These are phyloP conservation scores for Chydorus sphaericus DNA, from an alignment of 2,888 invertebrate genomes.

Conservation along the genomic window DNA sequence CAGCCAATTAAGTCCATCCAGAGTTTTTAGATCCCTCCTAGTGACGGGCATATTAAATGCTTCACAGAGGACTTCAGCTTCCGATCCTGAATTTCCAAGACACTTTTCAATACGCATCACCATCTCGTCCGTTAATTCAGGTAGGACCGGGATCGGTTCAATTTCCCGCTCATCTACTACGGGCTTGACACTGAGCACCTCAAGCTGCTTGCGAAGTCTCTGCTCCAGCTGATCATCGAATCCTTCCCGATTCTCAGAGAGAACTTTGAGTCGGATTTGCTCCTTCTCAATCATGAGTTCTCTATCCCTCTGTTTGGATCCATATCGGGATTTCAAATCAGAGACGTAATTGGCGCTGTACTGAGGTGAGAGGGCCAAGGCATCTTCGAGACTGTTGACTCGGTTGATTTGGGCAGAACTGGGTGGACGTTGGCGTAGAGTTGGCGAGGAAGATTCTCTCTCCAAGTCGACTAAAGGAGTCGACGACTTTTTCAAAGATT, in stretches of 20 bases:
- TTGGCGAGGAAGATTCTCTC: neutral
- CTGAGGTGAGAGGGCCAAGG: neutral
- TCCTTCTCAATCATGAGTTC: neutral
- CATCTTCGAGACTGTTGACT: conserved; percentile 8
- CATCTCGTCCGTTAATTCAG: conserved; percentile 51
- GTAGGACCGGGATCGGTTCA: conserved; percentile 32
- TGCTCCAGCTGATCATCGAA: conserved; percentile 27
- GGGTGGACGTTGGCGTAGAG: too few species aligned
- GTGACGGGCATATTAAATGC: conserved; percentile 46
- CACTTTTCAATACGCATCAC: conserved; percentile 31
- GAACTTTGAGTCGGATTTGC: neutral
- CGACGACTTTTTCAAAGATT: neutral
- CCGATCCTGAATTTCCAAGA: conserved; percentile 26
- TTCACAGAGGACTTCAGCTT: conserved; percentile 46
- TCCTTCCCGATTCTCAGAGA: neutral
- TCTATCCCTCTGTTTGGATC: neutral
- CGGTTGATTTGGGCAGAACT: too few species aligned
- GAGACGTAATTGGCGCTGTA: neutral
- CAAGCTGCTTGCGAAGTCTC: conserved; percentile 30
- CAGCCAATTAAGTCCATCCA: conserved; percentile 75
- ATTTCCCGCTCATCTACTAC: conserved; percentile 31
- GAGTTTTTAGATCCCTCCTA: conserved; percentile 64
- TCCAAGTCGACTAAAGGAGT: neutral
- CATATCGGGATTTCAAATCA: neutral
- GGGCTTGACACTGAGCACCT: conserved; percentile 38